phyloP scores from a whole-genome alignment of 1,140 invertebrate species.

The Tetragonula clypearis region DNA sequence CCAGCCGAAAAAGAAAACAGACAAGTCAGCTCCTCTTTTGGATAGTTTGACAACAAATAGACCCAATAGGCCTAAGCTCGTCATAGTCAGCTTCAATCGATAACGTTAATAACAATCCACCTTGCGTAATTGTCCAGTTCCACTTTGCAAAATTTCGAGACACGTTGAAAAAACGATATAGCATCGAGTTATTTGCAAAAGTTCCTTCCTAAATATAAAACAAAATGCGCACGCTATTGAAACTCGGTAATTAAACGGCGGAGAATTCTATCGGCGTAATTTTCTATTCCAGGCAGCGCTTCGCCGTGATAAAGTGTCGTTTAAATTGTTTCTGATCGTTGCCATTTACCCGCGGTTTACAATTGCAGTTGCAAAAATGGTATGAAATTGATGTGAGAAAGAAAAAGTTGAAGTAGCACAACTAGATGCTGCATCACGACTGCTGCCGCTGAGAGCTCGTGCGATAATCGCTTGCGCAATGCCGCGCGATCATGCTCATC shows the following conservation, averaged over 20 bases:
- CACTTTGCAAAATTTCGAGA: too few relatives aligned
- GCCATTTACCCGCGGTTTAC: neutral
- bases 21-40: conserved; percentile 12
- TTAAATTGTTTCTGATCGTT: neutral
- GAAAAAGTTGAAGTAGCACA: neutral
- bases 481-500: neutral
- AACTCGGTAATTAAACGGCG: neutral
- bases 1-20: neutral
- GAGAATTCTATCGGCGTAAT: neutral
- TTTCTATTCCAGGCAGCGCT: too few relatives aligned
- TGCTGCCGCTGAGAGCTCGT: neutral
- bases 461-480: conserved; percentile 34
- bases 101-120: neutral
- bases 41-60: neutral
- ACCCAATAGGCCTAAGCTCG: neutral
- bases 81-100: neutral
- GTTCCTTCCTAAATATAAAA: too few relatives aligned
- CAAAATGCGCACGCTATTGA: neutral
- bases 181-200: too few relatives aligned
- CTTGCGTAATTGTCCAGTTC: neutral
- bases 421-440: neutral
- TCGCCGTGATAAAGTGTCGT: neutral
- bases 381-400: conserved; percentile 30
- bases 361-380: conserved; percentile 19
- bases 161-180: too few relatives aligned